These are phyloP conservation scores for Rhipidura dahli DNA, from an alignment of 2,113 vertebrate species.

Conservation along the genomic window DNA sequence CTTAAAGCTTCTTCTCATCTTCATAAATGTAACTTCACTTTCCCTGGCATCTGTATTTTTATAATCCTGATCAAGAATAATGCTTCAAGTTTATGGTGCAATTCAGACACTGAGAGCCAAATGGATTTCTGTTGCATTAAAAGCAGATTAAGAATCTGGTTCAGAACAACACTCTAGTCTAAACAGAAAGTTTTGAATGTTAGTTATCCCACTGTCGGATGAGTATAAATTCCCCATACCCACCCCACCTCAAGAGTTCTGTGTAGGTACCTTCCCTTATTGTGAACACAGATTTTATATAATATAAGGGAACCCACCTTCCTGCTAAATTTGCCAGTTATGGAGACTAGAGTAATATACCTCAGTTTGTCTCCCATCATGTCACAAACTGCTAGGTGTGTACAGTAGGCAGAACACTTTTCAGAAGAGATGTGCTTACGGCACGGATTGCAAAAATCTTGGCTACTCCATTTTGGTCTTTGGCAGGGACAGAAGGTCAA, in stretches of 20 bases:
- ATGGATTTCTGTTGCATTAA: neutral
- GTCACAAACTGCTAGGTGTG: neutral
- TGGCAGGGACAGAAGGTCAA: neutral
- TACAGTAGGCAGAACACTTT: neutral
- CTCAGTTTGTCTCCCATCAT: neutral
- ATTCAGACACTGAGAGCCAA: neutral
- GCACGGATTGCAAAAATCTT: neutral
- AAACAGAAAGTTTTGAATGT: neutral
- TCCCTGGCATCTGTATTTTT: neutral
- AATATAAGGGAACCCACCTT: neutral
- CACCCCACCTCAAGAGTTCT: neutral
- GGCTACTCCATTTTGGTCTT: neutral
- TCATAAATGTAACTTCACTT: neutral
- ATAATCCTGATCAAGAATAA: neutral
- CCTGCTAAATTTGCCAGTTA: neutral
- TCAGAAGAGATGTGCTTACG: neutral
- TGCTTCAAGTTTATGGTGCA: neutral
- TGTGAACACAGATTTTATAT: neutral
- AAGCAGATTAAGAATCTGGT: neutral
- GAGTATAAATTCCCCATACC: neutral
- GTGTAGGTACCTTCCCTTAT: neutral
- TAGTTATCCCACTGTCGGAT: neutral
- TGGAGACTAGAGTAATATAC: neutral
- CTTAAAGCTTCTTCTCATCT: neutral
- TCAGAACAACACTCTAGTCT: neutral